Evolutionary conservation across 2,797 vertebrate genomes (phyloP).

Genomic region (Tiaroga cobitis): DNA sequence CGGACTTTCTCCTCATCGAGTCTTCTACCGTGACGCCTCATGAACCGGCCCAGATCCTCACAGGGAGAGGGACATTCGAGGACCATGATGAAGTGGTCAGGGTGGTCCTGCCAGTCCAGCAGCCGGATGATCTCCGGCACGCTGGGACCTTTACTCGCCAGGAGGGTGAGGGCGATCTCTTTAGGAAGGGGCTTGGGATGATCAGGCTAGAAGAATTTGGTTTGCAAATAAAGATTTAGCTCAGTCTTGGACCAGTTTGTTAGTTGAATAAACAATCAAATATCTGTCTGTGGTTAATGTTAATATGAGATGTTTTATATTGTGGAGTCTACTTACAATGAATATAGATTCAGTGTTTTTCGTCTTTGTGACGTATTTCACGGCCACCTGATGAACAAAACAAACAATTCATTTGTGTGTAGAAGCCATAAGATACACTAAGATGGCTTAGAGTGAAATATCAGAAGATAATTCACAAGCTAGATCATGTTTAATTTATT

Average conservation of each 20-base stretch:
- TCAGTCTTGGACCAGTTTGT: too few species aligned
- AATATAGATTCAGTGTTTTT: neutral
- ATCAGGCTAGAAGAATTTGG: neutral
- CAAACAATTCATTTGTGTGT: neutral
- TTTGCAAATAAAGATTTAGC: too few species aligned
- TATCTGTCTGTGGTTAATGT: too few species aligned
- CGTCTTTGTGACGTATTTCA: constrained; percentile 2
- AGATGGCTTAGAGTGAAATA: too few species aligned
- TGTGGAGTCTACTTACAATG: neutral
- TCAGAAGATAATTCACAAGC: too few species aligned
- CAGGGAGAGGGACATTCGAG: too few species aligned
- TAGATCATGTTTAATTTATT: neutral
- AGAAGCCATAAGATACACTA: too few species aligned
- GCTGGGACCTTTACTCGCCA: neutral
- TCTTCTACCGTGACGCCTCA: too few species aligned
- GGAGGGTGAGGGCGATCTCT: constrained; percentile 11
- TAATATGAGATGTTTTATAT: neutral
- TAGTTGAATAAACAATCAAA: too few species aligned
- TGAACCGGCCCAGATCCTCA: too few species aligned
- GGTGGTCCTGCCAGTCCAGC: neutral
- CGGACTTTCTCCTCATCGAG: too few species aligned
- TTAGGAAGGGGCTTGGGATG: neutral
- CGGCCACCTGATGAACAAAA: neutral
- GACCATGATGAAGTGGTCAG: neutral
- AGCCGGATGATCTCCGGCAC: neutral